Conservation (phyloP, 2,888 invertebrate species). For the Philaethria dido region DNA sequence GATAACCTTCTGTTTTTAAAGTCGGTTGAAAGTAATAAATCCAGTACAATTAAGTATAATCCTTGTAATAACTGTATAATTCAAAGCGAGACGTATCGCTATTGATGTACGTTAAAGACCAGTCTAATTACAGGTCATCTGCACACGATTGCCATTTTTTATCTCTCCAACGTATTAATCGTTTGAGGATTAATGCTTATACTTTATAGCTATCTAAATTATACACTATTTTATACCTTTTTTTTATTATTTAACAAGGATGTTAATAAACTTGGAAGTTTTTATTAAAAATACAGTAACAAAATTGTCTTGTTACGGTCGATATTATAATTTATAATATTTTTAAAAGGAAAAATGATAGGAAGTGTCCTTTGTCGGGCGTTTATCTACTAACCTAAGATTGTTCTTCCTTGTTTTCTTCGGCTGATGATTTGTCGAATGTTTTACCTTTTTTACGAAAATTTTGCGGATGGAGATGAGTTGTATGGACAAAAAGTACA, state of each 20-base stretch:
- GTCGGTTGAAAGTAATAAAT: too few relatives aligned
- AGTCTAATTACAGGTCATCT: constrained; percentile 19
- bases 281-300: background rate
- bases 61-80: constrained; percentile 12
- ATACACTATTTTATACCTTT: background rate
- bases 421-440: too few relatives aligned
- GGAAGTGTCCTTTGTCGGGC: too few relatives aligned
- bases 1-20: too few relatives aligned
- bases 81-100: constrained; percentile 16
- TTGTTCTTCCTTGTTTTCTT: too few relatives aligned
- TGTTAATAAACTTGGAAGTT: background rate
- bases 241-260: background rate
- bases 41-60: constrained; percentile 2
- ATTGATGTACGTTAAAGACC: constrained; percentile 16
- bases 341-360: too few relatives aligned
- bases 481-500: too few relatives aligned
- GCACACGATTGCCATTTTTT: constrained; percentile 16
- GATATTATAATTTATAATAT: too few relatives aligned
- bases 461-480: too few relatives aligned
- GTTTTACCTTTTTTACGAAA: too few relatives aligned
- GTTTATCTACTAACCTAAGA: too few relatives aligned
- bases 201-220: constrained; percentile 12
- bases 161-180: background rate
- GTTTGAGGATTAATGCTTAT: background rate
- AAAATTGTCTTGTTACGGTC: background rate